phyloP scores from a whole-genome alignment of 1,140 invertebrate species.

The Babylonia areolata region DNA sequence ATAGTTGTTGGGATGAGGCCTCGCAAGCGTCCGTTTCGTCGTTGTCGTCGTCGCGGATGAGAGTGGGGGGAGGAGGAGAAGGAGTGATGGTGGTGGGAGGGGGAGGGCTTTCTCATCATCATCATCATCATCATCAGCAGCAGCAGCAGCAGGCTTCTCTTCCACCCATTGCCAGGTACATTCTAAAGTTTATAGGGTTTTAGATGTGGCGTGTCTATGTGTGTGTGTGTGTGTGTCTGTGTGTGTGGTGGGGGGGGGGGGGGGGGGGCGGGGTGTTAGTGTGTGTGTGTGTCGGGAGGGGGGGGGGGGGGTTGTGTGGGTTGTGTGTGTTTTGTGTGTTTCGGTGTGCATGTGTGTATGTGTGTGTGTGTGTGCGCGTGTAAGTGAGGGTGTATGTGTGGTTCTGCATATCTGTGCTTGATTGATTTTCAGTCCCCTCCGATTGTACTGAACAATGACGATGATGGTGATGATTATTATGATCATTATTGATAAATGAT shows the following conservation, averaged over 20 bases:
- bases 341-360: not conserved
- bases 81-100: too few species aligned
- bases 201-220: not conserved
- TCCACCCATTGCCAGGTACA: not conserved
- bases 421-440: not conserved
- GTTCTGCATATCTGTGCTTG: not conserved
- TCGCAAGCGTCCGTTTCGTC: not conserved
- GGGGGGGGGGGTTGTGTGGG: too few species aligned
- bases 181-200: not conserved
- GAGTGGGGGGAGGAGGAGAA: too few species aligned
- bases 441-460: too few species aligned
- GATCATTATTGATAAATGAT: too few species aligned
- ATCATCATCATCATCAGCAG: too few species aligned
- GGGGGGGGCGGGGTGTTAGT: too few species aligned
- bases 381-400: too few species aligned
- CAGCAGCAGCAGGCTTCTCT: too few species aligned
- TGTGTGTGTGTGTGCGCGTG: conserved; percentile 4
- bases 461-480: too few species aligned
- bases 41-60: not conserved
- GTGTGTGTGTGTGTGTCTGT: conserved; percentile 4
- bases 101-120: too few species aligned
- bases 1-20: not conserved
- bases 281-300: conserved; percentile 21
- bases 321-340: not conserved
- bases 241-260: too few species aligned